Evolutionary conservation across 2,113 vertebrate genomes (phyloP), one percentile per base, ranked within the genome.

Genomic region (Holacanthus passer): DNA sequence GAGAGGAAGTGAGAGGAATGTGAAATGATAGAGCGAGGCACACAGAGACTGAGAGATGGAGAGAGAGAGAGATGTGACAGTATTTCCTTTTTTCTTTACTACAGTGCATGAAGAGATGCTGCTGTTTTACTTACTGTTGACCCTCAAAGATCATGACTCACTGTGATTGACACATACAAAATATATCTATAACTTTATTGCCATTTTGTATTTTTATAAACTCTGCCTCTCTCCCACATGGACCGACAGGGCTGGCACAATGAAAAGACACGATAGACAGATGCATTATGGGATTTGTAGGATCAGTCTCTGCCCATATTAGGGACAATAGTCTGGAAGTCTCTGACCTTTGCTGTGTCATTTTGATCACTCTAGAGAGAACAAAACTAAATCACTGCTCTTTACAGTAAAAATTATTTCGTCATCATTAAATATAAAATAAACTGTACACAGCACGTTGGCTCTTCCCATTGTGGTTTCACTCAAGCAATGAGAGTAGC

Each of bases 1-100:
- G 73, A 77, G 58, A 81, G 52, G 60, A 86, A 85, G 71, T 39
- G 5, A 59, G 3, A 70, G 29, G 78, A 90, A 82, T 85, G 79
- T 73, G 52, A 71, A 70, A 9, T 43, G 73, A 77, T 63, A 62
- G 20, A 76, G 24, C 6, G 39, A 48, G 35, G 13, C 3, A 0
- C 4, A 35, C 39, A 47, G 1, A 50, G 37, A 41, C 0, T 10
- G 24, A 24, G 16, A 58, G 3, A 43, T 11, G 11, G 8, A 73
- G 9, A 66, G 31, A 63, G 17, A 62, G 69, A 20, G 55, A 71
- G 55, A 22, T 6, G 41, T 22, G 27, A 29, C 7, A 24, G 7
- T 16, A 22, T 53, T 60, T 35, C 32, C 10, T 29, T 39, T 4
- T 45, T 32, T 32, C 1, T 55, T 22, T 55, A 10, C 24, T 41